phyloP scores from a whole-genome alignment of 2,888 invertebrate genomes.

The Macrophya alboannulata region DNA sequence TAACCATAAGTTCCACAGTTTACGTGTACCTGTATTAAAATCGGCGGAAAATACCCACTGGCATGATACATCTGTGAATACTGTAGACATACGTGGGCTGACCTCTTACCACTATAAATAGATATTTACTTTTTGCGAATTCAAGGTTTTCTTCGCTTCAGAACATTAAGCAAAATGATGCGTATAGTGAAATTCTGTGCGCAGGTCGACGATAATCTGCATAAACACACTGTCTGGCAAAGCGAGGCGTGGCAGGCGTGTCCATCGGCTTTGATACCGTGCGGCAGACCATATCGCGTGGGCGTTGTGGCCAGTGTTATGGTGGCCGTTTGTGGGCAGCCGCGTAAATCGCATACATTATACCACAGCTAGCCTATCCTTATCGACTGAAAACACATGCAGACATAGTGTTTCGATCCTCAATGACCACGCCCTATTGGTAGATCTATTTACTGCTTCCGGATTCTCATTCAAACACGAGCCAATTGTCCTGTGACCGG shows the following conservation, averaged over 20 bases:
- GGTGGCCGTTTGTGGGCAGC: conserved; percentile 51
- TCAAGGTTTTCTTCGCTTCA: neutral
- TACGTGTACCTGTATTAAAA: neutral
- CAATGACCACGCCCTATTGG: conserved; percentile 74
- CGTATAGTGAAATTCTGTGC: conserved; percentile 22
- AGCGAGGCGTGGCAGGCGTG: conserved; percentile 50
- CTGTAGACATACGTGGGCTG: conserved; percentile 1
- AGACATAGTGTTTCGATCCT: conserved; percentile 69
- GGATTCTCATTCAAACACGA: conserved; percentile 71
- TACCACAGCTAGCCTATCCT: conserved; percentile 72
- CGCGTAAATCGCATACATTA: conserved; percentile 76
- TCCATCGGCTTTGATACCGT: conserved; percentile 48
- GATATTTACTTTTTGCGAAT: neutral
- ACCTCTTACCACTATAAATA: conserved; percentile 11
- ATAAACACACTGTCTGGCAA: conserved; percentile 51
- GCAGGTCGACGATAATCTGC: conserved; percentile 43
- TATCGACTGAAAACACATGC: conserved; percentile 73
- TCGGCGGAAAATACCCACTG: neutral
- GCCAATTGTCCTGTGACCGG: conserved; percentile 59
- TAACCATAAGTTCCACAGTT: neutral
- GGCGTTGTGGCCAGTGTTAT: conserved; percentile 55
- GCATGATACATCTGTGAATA: neutral
- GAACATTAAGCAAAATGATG: neutral
- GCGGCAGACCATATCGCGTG: conserved; percentile 56
- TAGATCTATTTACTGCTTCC: conserved; percentile 67